These are phyloP conservation scores for Dermatemys mawii DNA, from an alignment of 2,113 vertebrate genomes.

Conservation along the genomic window DNA sequence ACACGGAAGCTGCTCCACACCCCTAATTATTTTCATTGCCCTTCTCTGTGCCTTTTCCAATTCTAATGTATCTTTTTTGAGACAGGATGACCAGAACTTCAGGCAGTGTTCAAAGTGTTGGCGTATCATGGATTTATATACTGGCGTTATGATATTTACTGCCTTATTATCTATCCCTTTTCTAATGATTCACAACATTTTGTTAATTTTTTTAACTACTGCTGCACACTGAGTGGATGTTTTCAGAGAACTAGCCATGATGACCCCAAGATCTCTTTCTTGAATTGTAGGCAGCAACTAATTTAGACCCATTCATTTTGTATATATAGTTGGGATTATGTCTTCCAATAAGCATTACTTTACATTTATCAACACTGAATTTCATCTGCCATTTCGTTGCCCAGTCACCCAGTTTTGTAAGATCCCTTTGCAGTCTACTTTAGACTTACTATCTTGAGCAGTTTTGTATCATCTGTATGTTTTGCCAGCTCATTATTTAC, in stretches of 20 bases:
- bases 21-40: not conserved
- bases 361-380: not conserved
- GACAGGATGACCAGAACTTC: not conserved
- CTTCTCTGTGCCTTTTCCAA: not conserved
- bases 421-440: not conserved
- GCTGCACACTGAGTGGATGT: not conserved
- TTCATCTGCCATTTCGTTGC: not conserved
- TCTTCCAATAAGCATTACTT: not conserved
- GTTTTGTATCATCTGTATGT: not conserved
- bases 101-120: not conserved
- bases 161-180: not conserved
- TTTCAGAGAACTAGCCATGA: not conserved
- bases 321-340: not conserved
- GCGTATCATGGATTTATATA: not conserved
- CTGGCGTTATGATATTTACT: not conserved
- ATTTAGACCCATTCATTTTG: not conserved
- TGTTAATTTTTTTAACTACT: not conserved
- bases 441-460: not conserved
- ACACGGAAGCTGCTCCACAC: not conserved
- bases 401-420: not conserved
- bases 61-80: not conserved
- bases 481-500: not conserved
- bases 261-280: too few relatives aligned
- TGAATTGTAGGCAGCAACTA: not conserved
- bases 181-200: not conserved